Conservation (phyloP, 2,797 vertebrate genomes). For the Otolemur crassicaudatus region DNA sequence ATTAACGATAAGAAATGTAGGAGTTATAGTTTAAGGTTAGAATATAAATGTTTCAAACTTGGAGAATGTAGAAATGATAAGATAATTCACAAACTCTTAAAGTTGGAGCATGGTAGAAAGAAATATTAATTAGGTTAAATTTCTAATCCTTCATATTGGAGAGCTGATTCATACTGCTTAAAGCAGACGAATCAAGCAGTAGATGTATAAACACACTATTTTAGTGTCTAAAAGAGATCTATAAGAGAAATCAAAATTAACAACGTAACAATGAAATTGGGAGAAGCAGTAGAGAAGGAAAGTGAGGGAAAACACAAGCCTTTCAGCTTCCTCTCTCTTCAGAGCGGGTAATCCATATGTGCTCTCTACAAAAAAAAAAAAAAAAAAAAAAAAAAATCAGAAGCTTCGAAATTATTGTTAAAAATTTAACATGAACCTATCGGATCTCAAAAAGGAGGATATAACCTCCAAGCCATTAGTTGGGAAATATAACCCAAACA, state of each 20-base stretch:
- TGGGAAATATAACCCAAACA: neutral
- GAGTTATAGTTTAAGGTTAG: neutral
- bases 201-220: neutral
- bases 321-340: neutral
- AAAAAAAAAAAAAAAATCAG: neutral
- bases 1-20: neutral
- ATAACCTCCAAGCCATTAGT: neutral
- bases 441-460: neutral
- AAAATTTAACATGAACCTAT: neutral
- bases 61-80: neutral
- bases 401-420: neutral
- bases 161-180: neutral
- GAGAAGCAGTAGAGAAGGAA: neutral
- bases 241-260: constrained; percentile 23
- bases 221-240: neutral
- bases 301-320: neutral
- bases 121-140: neutral
- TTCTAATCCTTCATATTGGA: neutral
- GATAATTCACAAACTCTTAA: neutral
- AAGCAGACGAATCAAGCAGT: constrained; percentile 25
- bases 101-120: neutral
- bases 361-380: neutral
- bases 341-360: neutral
- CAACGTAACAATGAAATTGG: neutral
- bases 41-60: constrained; percentile 11